These are phyloP conservation scores for Herpetotheres cachinnans DNA, from an alignment of 2,113 vertebrate genomes.

Conservation along the genomic window DNA sequence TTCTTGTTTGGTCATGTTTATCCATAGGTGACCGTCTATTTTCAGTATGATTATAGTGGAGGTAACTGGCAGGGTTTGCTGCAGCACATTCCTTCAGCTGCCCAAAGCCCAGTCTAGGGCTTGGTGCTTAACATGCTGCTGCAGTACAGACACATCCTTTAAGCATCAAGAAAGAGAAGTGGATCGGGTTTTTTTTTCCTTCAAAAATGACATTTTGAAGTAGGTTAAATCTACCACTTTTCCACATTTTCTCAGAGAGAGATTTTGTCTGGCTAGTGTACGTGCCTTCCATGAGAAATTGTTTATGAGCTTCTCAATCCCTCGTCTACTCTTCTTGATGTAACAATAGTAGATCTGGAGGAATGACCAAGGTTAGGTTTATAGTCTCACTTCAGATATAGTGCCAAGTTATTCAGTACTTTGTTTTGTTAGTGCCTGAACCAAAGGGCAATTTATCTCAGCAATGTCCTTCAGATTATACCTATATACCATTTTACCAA, in stretches of 20 bases:
- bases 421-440: slow-evolving; percentile 55
- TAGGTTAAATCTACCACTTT: slow-evolving; percentile 63
- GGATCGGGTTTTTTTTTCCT: slow-evolving; percentile 18
- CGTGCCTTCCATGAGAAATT: slow-evolving; percentile 66
- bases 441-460: slow-evolving; percentile 63
- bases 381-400: slow-evolving; percentile 56
- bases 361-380: slow-evolving; percentile 63
- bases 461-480: slow-evolving; percentile 38
- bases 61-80: background rate
- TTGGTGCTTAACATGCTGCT: slow-evolving; percentile 32
- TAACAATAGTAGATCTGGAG: slow-evolving; percentile 58
- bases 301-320: slow-evolving; percentile 54
- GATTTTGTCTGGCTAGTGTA: slow-evolving; percentile 53
- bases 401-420: slow-evolving; percentile 49
- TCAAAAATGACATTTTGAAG: slow-evolving; percentile 65
- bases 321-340: slow-evolving; percentile 32
- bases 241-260: slow-evolving; percentile 51
- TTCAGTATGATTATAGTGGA: background rate
- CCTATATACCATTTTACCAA: slow-evolving; percentile 41
- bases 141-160: slow-evolving; percentile 8
- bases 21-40: background rate
- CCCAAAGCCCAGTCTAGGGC: background rate
- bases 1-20: background rate
- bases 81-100: background rate
- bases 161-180: slow-evolving; percentile 34